These are phyloP conservation scores for Melanotaenia maccullochi DNA, from an alignment of 2,797 vertebrate species.

Conservation along the genomic window DNA sequence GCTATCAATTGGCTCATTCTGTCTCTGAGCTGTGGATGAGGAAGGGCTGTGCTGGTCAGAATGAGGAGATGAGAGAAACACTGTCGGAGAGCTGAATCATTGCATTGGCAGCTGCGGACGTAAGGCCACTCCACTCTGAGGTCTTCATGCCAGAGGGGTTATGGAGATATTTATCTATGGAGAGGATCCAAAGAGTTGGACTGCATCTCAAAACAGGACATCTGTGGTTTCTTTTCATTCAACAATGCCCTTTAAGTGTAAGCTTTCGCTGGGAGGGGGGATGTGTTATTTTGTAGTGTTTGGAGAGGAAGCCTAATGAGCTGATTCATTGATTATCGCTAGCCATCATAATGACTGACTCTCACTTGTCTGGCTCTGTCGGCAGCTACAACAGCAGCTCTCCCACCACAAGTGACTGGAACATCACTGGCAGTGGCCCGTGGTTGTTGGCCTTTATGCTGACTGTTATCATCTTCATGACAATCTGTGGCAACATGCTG, in stretches of 20 bases:
- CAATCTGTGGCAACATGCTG: slow-evolving; percentile 88
- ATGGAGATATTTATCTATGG: slow-evolving; percentile 48
- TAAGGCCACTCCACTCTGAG: slow-evolving; percentile 34
- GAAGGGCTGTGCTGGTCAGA: slow-evolving; percentile 46
- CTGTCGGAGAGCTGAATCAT: slow-evolving; percentile 47
- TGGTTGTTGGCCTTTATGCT: slow-evolving; percentile 90
- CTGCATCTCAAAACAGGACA: slow-evolving; percentile 33
- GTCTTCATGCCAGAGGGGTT: slow-evolving; percentile 23
- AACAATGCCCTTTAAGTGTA: slow-evolving; percentile 15
- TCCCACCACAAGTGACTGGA: slow-evolving; percentile 74
- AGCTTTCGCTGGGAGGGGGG: slow-evolving; percentile 19
- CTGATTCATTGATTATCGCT: slow-evolving; percentile 22
- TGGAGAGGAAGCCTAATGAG: slow-evolving; percentile 25
- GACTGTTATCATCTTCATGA: slow-evolving; percentile 91
- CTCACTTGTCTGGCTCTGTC: slow-evolving; percentile 50
- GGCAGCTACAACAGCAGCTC: slow-evolving; percentile 72
- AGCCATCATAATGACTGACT: slow-evolving; percentile 69
- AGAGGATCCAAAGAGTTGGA: slow-evolving; percentile 21
- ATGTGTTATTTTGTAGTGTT: slow-evolving; percentile 1
- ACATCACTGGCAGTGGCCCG: slow-evolving; percentile 82
- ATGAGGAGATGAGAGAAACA: slow-evolving; percentile 66
- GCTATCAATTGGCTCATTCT: slow-evolving; percentile 75
- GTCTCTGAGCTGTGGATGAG: slow-evolving; percentile 70
- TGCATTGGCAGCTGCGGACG: slow-evolving; percentile 33
- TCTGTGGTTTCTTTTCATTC: slow-evolving; percentile 20